Evolutionary conservation across 2,113 vertebrate species (phyloP), one percentile per base, ranked within the genome.

Genomic region (Lagopus muta): DNA sequence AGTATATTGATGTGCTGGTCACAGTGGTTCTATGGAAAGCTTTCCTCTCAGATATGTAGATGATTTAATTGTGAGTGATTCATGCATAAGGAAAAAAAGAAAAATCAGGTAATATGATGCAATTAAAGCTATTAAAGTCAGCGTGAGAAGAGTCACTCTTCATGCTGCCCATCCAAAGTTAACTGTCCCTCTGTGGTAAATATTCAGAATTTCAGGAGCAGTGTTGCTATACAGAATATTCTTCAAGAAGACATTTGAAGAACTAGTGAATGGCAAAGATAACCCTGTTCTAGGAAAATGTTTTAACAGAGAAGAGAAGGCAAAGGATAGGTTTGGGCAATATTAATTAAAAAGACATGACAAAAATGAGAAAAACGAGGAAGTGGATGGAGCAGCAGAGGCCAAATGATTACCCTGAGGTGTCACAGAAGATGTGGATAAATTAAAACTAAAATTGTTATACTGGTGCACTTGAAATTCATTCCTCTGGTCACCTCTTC

Each of bases 281-380:
- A 81, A 54, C 36, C 2, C 0, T 30, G 24, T 58, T 88, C 78
- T 65, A 80, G 38, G 58, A 73, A 91, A 95, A 83, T 78, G 20
- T 92, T 93, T 91, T 86, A 93, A 89, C 42, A 74, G 60, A 65
- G 38, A 69, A 69, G 62, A 70, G 40, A n/a, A 38, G 4, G 3
- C 52, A 84, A 83, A 77, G 14, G 22, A 47, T 43, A 74, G 43
- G 28, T 82, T 77, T 91, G 60, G 78, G 72, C 52, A 76, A 72
- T 81, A 88, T 88, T 95, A 91, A 89, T 92, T 95, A 94, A 75
- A 38, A 89, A 83, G 38, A 80, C 25, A 47, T 85, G 75, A 82
- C 71, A 96, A 89, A 93, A 92, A 94, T 90, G 70, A 95, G 74
- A 76, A 92, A 94, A 94, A 92, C 0, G 6, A 71, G 78, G 72